Evolutionary conservation across 2,113 vertebrate genomes (phyloP).

Genomic region (Apistogramma diplotaenia): DNA sequence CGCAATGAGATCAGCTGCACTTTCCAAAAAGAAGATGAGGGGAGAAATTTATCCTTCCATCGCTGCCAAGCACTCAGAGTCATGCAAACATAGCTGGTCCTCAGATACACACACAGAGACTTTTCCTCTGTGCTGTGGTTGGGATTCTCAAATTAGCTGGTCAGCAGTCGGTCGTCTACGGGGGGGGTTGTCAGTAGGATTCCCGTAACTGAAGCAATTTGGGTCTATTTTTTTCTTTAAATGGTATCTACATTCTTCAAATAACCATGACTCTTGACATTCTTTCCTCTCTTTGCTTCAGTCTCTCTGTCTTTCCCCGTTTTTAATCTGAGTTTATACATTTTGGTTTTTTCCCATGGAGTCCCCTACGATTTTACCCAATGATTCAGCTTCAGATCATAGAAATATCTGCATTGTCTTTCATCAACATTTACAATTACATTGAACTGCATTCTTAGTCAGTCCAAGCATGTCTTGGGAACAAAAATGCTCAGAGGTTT

Average conservation of each 20-base stretch:
- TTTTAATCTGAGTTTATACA: slow-evolving; percentile 1
- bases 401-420: neutral
- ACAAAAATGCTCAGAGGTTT: neutral
- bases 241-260: slow-evolving; percentile 67
- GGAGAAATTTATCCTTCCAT: slow-evolving; percentile 41
- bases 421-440: neutral
- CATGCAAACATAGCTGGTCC: slow-evolving; percentile 49
- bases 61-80: slow-evolving; percentile 57
- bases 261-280: slow-evolving; percentile 64
- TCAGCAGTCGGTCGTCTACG: slow-evolving; percentile 58
- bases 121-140: slow-evolving; percentile 50
- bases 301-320: neutral
- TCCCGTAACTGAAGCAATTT: slow-evolving; percentile 66
- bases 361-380: neutral
- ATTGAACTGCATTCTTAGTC: neutral
- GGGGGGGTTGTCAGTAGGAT: slow-evolving; percentile 61
- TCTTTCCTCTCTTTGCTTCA: slow-evolving; percentile 36
- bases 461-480: neutral
- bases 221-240: slow-evolving; percentile 23
- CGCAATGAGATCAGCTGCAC: neutral
- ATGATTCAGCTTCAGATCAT: neutral
- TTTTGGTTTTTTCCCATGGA: neutral
- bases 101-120: slow-evolving; percentile 25
- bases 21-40: slow-evolving; percentile 51
- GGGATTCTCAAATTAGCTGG: slow-evolving; percentile 68